Base-by-base conservation (phyloP, 2,113 vertebrate genomes). In the Nibea albiflora region DNA sequence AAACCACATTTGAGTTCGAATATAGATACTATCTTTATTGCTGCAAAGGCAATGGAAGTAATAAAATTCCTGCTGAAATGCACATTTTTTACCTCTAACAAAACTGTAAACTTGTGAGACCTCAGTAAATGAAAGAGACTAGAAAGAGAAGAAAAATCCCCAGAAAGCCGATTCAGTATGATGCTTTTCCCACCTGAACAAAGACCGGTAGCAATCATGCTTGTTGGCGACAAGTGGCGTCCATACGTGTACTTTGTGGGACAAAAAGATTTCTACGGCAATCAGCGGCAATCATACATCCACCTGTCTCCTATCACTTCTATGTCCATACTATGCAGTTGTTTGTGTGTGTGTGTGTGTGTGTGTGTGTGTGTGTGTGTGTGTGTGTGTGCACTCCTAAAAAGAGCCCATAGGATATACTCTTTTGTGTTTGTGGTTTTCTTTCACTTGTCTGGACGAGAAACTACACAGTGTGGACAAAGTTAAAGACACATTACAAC, bases 1-100 rank as follows among this genome's bases (percentile, higher is more conserved):
- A 72, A 89, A 79, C 73, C 61, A 53, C 31, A 73, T 47, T 66
- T 50, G 46, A 79, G 64, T 69, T 65, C 67, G 54, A 35, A 74
- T 72, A 62, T 28, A 68, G 46, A 60, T 67, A 39, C 17, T 75
- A 7, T 76, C n/a, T 76, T 57, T 53, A 28, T 26, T 17, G 47
- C 57, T 63, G 66, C 60, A 62, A 54, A 84, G 28, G 52, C 28
- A 60, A 46, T 11, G 26, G 11, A 49, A 17, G 11, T 57, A 35
- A 52, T 72, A 58, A 64, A 70, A 46, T 39, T 75, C 31, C 20
- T 46, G 56, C 71, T 72, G 57, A 72, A 83, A 58, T 58, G 11
- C 15, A 68, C n/a, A 66, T 66, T 62, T 62, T 69, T 70, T 60
- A 75, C 19, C 17, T 20, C 42, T 26, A 73, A 70, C 76, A 60